Evolutionary conservation across 2,113 vertebrate species (phyloP), one percentile per base, ranked within the genome.

Genomic region (Antechinus flavipes): DNA sequence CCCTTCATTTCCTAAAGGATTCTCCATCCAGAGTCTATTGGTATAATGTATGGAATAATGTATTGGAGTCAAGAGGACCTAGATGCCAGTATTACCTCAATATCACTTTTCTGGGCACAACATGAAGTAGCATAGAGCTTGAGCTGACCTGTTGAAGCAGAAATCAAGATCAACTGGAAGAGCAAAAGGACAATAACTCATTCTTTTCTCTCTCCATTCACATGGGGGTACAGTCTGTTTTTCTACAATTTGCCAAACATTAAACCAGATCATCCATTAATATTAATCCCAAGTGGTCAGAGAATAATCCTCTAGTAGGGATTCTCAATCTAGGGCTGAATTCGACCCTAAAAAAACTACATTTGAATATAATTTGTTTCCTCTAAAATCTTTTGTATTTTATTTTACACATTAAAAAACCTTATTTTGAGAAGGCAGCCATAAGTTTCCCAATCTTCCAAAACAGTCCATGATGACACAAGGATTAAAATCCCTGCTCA

Each of bases 21-120:
- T 68, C 61, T 68, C 35, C 30, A 35, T 68, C 10, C 58, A 61
- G 58, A 61, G 30, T 35, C 35, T 61, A 61, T 42, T 42, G 35
- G 16, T 76, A 76, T 76, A 91, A 27, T 0, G 0, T 19, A 27
- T 14, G 47, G 58, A 22, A 54, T 35, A 26, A 25, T 89, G 35
- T 84, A 89, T 54, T 89, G 76, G 50, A 16, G 35, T 89, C 55
- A 8, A 54, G 68, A 8, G 54, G 10, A 92, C 76, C 30, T 91
- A 54, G 91, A 93, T 93, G 93, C 94, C 58, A 16, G 91, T 47
- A 89, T 50, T 84, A 92, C 30, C 96, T 91, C 42, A 55, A 54
- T 92, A 42, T 55, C 68, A 42, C 68, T 76, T 76, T 76, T 35
- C 68, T 42, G 19, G n/a, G 16, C 3, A 42, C 35, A 76, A 22